A percentile compares a stretch with the other conserved stretches of the same genome.
Evolutionary conservation across 2,888 invertebrate species (phyloP).

Genomic region (Oscheius sp.): DNA sequence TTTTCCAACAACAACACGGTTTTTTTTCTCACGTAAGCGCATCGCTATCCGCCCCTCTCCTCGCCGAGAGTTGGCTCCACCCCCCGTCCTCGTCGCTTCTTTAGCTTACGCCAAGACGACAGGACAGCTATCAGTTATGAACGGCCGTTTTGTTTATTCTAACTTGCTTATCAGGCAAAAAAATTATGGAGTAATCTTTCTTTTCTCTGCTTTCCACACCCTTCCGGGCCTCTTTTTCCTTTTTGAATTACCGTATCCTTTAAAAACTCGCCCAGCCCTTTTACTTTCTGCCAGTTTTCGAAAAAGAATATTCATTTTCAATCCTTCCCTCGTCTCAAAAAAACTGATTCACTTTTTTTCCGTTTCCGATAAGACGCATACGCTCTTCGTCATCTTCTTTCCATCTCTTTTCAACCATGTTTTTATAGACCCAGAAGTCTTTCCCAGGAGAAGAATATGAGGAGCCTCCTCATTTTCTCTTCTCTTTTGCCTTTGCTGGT

Average conservation of each 20-base stretch:
- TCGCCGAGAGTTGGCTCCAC: conserved; percentile 11
- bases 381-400: conserved; percentile 11
- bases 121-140: conserved; percentile 11
- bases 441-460: not conserved
- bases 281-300: not conserved
- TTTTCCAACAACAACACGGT: not conserved
- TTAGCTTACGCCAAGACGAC: too few relatives aligned
- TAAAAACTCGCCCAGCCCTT: not conserved
- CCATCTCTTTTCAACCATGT: not conserved
- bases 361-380: conserved; percentile 7
- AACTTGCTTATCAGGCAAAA: conserved; percentile 10
- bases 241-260: too few relatives aligned
- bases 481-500: not conserved
- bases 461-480: conserved; percentile 1
- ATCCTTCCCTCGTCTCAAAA: not conserved
- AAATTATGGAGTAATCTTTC: not conserved
- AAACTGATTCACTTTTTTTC: not conserved
- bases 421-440: not conserved
- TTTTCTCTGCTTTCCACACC: not conserved
- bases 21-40: not conserved
- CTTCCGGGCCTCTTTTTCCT: too few relatives aligned
- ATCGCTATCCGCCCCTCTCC: conserved; percentile 18
- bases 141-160: conserved; percentile 17
- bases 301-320: conserved; percentile 5
- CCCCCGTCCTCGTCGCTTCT: not conserved